Evolutionary conservation across 2,113 vertebrate species (phyloP), one percentile per base, ranked within the genome.

Genomic region (Dipodomys ordii): DNA sequence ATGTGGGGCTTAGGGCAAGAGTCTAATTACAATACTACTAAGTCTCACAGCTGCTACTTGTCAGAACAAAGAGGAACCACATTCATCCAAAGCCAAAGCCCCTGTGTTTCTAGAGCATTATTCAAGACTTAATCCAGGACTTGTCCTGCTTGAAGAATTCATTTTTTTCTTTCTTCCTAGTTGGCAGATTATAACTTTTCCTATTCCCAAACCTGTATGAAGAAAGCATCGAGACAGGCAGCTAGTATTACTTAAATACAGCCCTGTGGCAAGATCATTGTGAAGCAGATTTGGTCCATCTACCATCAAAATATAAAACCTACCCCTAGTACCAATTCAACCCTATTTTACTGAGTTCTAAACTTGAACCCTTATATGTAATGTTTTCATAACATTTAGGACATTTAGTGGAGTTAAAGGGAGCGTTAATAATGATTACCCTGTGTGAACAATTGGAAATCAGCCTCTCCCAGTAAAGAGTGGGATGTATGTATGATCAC

Each of bases 21-120:
- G 7, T 85, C 53, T 80, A 91, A 82, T 92, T 89, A 91, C 88
- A 89, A 89, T 30, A 92, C 16, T 3, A 11, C 44, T 32, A 62
- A 64, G 67, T 67, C 76, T 89, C 30, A 19, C 80, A 84, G 65
- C 77, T 92, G 60, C 20, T 85, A 4, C 68, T 65, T 85, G 25
- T 92, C 53, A 87, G 64, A 90, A 77, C 60, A 68, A 94, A 84
- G 32, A 88, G 46, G 25, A 94, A 39, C 49, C 49, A 44, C 1
- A 16, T 67, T 93, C 65, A 27, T 67, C 49, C 10, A 7, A 69
- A 65, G 12, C 73, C 84, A 84, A 85, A 74, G 19, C 1, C 39
- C 23, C 28, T 64, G 44, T 22, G 16, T 85, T 96, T 92, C 74
- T 28, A 72, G 2, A 60, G 72, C 32, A 46, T 91, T 79, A 44